phyloP scores from a whole-genome alignment of 1,140 invertebrate species.

The Bombus breviceps region DNA sequence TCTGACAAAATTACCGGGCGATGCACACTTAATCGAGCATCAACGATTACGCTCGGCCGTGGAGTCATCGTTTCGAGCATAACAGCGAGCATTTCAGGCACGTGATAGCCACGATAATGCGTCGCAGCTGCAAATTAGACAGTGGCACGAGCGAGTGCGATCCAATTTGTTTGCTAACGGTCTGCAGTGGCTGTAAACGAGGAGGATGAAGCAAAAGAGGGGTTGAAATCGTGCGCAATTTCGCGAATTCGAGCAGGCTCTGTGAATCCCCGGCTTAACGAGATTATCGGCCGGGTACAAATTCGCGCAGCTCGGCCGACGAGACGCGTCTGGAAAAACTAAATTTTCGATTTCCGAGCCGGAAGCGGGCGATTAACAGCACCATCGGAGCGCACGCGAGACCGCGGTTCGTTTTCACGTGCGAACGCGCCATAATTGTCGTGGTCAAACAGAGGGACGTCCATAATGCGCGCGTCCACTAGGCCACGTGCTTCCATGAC shows the following conservation, averaged over 20 bases:
- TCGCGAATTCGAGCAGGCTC: constrained; percentile 21
- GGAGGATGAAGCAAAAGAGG: too few relatives aligned
- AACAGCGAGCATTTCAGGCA: background rate
- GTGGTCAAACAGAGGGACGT: constrained; percentile 21
- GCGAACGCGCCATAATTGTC: constrained; percentile 14
- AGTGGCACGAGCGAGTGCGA: background rate
- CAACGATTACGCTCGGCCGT: constrained; percentile 1
- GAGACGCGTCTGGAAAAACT: constrained; percentile 31
- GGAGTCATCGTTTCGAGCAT: too few relatives aligned
- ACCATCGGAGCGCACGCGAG: too few relatives aligned
- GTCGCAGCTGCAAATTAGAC: constrained; percentile 38
- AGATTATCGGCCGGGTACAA: constrained; percentile 54
- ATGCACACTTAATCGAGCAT: constrained; percentile 22
- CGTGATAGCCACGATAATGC: constrained; percentile 2
- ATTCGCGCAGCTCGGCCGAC: constrained; percentile 17
- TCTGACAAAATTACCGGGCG: background rate
- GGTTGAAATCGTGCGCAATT: constrained; percentile 40
- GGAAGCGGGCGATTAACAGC: constrained; percentile 11
- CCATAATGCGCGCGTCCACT: constrained; percentile 11
- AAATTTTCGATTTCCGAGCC: constrained; percentile 49
- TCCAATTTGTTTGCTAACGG: constrained; percentile 39
- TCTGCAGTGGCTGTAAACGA: too few relatives aligned
- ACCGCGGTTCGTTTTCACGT: background rate
- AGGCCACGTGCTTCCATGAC: background rate
- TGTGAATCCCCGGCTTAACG: constrained; percentile 54